Percentiles rank a stretch among this genome's conserved stretches.
Evolutionary conservation across 2,797 vertebrate species (phyloP).

Genomic region (Paedocypris micromegethes): DNA sequence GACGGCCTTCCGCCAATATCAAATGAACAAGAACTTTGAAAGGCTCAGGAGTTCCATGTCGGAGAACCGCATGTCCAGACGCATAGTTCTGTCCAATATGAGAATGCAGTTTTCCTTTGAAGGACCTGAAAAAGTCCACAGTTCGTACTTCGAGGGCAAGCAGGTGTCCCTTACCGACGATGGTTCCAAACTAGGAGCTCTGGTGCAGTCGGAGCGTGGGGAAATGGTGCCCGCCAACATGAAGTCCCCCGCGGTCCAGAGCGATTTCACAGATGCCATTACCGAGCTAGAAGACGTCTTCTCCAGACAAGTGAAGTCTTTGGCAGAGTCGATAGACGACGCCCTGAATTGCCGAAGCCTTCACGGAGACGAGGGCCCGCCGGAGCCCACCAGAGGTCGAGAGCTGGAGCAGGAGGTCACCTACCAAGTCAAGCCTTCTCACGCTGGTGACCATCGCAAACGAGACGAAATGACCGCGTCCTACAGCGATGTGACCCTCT

Average conservation of each 20-base stretch:
- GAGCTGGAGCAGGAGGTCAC: constrained; percentile 73
- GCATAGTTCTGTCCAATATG: constrained; percentile 98
- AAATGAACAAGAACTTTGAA: constrained; percentile 99
- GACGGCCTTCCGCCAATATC: constrained; percentile 97
- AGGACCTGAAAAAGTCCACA: constrained; percentile 96
- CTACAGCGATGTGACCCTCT: constrained; percentile 93
- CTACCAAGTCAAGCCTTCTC: constrained; percentile 69
- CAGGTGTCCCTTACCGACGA: constrained; percentile 87
- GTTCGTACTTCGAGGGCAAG: constrained; percentile 95
- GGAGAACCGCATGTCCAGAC: constrained; percentile 95
- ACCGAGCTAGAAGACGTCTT: constrained; percentile 96
- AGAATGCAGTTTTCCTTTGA: constrained; percentile 99
- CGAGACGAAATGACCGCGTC: constrained; percentile 92
- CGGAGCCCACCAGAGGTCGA: constrained; percentile 62
- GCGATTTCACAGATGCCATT: constrained; percentile 88
- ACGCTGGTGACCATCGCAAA: constrained; percentile 73
- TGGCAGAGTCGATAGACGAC: constrained; percentile 95
- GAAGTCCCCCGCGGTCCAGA: constrained; percentile 75
- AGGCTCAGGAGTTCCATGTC: constrained; percentile 97
- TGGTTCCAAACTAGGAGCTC: constrained; percentile 73
- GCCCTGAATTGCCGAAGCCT: constrained; percentile 91
- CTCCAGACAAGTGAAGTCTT: constrained; percentile 92
- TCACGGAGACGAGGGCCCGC: constrained; percentile 78
- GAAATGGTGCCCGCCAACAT: constrained; percentile 72
- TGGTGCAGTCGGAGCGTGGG: constrained; percentile 72